These are phyloP conservation scores for Kryptolebias ocellatus DNA, from an alignment of 2,797 vertebrate genomes.

Conservation along the genomic window DNA sequence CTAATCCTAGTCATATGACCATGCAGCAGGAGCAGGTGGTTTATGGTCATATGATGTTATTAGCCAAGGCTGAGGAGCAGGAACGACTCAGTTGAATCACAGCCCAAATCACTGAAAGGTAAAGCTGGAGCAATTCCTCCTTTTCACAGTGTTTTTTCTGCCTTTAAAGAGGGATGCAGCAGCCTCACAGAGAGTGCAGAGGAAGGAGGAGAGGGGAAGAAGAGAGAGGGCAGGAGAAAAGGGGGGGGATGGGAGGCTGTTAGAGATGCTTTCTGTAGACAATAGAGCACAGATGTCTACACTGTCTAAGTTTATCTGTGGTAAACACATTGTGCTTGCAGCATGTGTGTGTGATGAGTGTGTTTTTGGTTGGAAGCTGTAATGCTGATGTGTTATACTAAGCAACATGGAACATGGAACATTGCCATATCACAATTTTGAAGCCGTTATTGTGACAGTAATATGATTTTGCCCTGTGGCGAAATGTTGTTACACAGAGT, in stretches of 20 bases:
- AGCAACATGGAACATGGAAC: not conserved
- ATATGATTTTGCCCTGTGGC: not conserved
- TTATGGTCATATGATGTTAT: constrained; percentile 80
- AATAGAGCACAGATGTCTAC: constrained; percentile 55
- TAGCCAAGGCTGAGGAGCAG: constrained; percentile 71
- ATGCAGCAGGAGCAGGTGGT: constrained; percentile 70
- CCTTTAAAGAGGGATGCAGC: constrained; percentile 31
- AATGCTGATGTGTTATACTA: not conserved
- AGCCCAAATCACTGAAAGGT: constrained; percentile 75
- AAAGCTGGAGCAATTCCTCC: constrained; percentile 68
- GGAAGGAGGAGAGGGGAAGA: constrained; percentile 22
- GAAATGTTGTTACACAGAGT: not conserved
- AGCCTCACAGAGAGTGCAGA: constrained; percentile 25
- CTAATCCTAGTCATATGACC: constrained; percentile 75
- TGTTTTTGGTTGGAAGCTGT: constrained; percentile 11
- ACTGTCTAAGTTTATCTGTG: constrained; percentile 26
- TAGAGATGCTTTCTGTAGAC: constrained; percentile 46
- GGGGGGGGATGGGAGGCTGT: constrained; percentile 69
- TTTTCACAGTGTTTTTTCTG: constrained; percentile 47
- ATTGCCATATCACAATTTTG: not conserved
- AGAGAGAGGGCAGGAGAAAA: constrained; percentile 18
- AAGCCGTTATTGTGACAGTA: not conserved
- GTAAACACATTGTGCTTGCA: constrained; percentile 24
- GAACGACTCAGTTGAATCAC: constrained; percentile 72
- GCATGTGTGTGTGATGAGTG: constrained; percentile 18